phyloP scores from a whole-genome alignment of 1,140 invertebrate species.

The Drosophila rufa region DNA sequence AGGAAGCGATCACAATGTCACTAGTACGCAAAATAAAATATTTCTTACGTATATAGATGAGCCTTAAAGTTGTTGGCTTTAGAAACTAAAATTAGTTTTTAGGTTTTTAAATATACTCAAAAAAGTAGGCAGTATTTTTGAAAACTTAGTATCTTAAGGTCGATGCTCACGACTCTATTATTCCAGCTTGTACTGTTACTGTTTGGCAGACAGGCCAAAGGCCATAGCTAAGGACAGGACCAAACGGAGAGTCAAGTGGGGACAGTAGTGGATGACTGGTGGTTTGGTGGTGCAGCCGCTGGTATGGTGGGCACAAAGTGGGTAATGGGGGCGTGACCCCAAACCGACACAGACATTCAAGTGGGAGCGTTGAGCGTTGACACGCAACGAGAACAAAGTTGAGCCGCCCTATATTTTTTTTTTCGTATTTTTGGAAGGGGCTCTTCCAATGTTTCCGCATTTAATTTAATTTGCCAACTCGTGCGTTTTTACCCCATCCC shows the following conservation, averaged over 20 bases:
- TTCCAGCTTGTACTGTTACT: conserved; percentile 30
- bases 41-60: too few species aligned
- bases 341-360: conserved; percentile 76
- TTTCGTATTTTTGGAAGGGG: conserved; percentile 10
- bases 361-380: conserved; percentile 76
- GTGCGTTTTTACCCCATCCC: conserved; percentile 34
- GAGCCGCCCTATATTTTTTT: conserved; percentile 26
- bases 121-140: background rate
- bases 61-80: too few species aligned
- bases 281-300: conserved; percentile 13
- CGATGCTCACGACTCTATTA: background rate
- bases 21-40: too few species aligned
- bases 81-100: too few species aligned
- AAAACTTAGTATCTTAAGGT: background rate
- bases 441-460: conserved; percentile 54
- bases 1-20: too few species aligned
- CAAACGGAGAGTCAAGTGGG: conserved; percentile 49
- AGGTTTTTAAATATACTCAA: too few species aligned
- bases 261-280: conserved; percentile 4
- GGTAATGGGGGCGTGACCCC: conserved; percentile 70
- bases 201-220: conserved; percentile 60
- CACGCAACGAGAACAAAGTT: conserved; percentile 63
- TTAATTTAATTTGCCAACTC: conserved; percentile 79
- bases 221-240: conserved; percentile 34
- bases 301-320: conserved; percentile 27